Percentiles rank a stretch among this genome's conserved stretches.
Conservation (phyloP, 2,113 vertebrate species). For the Gymnobelideus leadbeateri region DNA sequence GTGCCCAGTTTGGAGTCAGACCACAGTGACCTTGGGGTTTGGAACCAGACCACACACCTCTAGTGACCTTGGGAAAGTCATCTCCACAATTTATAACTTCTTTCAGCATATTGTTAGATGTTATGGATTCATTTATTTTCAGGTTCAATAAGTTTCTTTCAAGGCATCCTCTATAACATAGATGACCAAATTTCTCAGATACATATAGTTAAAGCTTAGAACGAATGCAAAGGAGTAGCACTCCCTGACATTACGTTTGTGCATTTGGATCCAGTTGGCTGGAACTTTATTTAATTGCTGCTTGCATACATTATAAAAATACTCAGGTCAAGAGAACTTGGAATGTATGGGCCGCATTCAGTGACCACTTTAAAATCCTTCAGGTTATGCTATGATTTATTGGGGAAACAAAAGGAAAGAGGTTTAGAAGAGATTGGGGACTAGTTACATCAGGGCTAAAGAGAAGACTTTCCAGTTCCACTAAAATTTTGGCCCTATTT, state of each 20-base stretch:
- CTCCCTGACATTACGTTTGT: background rate
- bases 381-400: background rate
- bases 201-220: background rate
- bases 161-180: background rate
- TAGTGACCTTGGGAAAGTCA: background rate
- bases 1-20: background rate
- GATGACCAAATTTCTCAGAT: background rate
- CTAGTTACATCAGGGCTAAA: background rate
- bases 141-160: background rate
- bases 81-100: background rate
- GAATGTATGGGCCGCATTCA: background rate
- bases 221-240: background rate
- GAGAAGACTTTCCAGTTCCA: background rate
- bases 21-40: background rate
- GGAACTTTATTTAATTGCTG: background rate
- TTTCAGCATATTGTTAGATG: background rate
- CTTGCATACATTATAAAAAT: background rate
- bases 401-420: background rate
- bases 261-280: background rate
- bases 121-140: background rate
- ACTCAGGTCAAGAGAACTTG: background rate
- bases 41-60: background rate
- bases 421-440: background rate
- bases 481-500: background rate
- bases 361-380: background rate